Evolutionary conservation across 1,140 invertebrate genomes (phyloP).

Genomic region (Macrobrachium rosenbergii): DNA sequence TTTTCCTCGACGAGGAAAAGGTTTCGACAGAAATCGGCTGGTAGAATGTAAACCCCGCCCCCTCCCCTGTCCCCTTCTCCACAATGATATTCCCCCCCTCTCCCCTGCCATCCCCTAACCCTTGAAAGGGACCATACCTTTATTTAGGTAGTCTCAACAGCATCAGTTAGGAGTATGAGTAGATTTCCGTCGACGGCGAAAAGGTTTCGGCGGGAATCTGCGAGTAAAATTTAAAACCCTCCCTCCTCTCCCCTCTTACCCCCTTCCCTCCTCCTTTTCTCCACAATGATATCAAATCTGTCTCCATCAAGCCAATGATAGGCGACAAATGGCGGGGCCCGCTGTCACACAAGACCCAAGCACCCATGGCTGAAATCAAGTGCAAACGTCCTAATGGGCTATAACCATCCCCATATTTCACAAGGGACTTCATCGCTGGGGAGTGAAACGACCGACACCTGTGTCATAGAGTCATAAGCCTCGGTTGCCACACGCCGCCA

Average conservation of each 20-base stretch:
- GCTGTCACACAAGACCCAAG: conserved; percentile 19
- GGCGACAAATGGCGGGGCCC: conserved; percentile 3
- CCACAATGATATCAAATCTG: conserved; percentile 17
- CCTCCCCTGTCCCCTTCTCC: no score
- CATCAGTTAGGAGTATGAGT: no score
- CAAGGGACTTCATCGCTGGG: conserved; percentile 27
- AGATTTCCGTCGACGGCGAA: no score
- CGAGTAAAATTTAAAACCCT: no score
- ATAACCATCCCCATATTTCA: conserved; percentile 35
- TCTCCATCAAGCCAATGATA: conserved; percentile 25
- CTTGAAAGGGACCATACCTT: neutral
- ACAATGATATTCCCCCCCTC: no score
- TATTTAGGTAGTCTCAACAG: no score
- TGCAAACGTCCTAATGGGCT: conserved; percentile 39
- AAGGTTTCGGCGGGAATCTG: no score
- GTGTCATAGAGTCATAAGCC: conserved; percentile 38
- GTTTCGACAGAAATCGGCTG: no score
- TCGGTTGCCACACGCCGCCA: neutral
- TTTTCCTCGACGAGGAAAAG: no score
- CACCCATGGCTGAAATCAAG: conserved; percentile 31
- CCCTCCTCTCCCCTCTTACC: neutral
- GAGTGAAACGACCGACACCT: conserved; percentile 29
- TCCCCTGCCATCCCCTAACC: neutral
- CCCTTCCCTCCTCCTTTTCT: neutral
- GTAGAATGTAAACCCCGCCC: no score